Percentiles rank a stretch among this genome's conserved stretches.
Conservation (phyloP, 2,797 vertebrate species). For the Scolopax bukidnonensis region DNA sequence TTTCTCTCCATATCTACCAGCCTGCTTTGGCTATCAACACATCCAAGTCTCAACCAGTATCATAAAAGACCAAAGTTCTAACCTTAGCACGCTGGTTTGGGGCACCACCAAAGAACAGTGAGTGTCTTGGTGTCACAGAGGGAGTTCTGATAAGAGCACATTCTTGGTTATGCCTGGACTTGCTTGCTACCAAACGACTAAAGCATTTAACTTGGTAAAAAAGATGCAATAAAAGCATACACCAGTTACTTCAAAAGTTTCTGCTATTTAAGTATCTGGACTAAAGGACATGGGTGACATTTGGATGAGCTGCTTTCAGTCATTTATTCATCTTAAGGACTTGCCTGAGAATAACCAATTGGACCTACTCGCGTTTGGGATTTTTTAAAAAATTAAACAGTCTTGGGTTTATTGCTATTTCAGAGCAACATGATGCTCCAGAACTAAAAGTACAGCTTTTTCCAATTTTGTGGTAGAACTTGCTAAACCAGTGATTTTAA, state of each 20-base stretch:
- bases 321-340: background rate
- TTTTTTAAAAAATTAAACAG: no score
- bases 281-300: background rate
- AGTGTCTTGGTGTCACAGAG: background rate
- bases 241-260: background rate
- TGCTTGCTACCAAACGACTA: background rate
- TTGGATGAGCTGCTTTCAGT: background rate
- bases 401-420: background rate
- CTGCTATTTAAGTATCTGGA: background rate
- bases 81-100: background rate
- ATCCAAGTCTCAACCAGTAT: background rate
- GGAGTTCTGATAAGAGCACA: background rate
- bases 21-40: background rate
- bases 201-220: background rate
- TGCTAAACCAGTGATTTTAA: background rate
- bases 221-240: background rate
- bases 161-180: background rate
- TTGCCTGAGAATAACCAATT: background rate
- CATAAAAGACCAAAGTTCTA: background rate
- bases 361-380: background rate
- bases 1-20: background rate
- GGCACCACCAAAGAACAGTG: background rate
- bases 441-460: background rate
- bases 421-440: background rate
- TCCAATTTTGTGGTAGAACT: background rate